phyloP scores from a whole-genome alignment of 2,888 invertebrate species.

The Penaeus monodon region DNA sequence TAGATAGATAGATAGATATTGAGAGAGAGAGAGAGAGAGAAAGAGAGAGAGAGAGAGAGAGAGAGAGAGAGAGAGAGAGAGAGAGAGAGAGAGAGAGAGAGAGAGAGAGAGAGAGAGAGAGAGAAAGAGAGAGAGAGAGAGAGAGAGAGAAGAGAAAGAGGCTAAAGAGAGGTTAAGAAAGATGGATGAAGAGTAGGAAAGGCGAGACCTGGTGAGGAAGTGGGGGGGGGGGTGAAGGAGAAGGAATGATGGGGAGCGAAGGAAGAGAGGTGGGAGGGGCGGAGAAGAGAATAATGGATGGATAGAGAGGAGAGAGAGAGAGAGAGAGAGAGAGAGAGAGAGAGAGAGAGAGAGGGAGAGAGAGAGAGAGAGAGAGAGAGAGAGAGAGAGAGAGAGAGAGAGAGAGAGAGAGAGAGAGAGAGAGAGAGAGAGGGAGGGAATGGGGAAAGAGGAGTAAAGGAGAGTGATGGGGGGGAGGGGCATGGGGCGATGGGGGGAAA shows the following conservation, averaged over 20 bases:
- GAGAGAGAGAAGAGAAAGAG: not conserved
- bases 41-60: not conserved
- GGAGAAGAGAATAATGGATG: not conserved
- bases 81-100: not conserved
- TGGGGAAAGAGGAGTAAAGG: not conserved
- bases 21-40: not conserved
- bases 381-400: not conserved
- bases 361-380: not conserved
- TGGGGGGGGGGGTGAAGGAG: not conserved
- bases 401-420: not conserved
- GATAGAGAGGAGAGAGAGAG: not conserved
- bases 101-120: not conserved
- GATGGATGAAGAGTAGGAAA: not conserved
- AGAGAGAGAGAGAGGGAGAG: not conserved
- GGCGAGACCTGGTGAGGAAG: not conserved
- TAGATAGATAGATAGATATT: too few species aligned
- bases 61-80: not conserved
- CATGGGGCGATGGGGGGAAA: conserved; percentile 21
- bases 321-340: not conserved
- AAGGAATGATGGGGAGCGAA: not conserved
- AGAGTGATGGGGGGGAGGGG: not conserved
- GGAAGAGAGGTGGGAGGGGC: not conserved
- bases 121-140: not conserved
- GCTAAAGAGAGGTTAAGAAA: not conserved
- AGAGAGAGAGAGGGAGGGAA: not conserved